Evolutionary conservation across 1,140 invertebrate species (phyloP), one percentile per base, ranked within the genome.

Genomic region (Atta cephalotes): DNA sequence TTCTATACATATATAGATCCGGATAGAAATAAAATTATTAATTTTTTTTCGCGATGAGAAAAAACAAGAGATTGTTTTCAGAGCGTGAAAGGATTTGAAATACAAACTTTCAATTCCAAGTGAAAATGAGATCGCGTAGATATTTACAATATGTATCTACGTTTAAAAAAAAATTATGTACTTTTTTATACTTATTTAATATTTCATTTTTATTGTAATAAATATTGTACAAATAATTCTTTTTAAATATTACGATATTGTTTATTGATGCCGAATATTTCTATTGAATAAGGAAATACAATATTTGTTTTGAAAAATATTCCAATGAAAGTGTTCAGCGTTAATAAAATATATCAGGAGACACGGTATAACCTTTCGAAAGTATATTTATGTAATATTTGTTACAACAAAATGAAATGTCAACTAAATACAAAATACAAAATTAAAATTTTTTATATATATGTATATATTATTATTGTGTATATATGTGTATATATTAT

Each of bases 331-430:
- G 2, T 2, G 16, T 49, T 28, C 3, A 12, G 25, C n/a, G 1
- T n/a, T 6, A 45, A 45, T 18, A 62, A 45, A 39, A 39, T 39
- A 39, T 39, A 39, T 39, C 35, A 39, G 35, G 35, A 35, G 6
- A 39, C 35, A 39, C 7, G 35, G 35, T 39, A 9, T 58, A 77
- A 77, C 5, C 3, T 39, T 45, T 28, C 2, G 12, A 5, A 45
- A 77, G 16, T 25, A 35, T 25, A 77, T 49, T 77, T 62, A 5
- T 45, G n/a, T 9, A 76, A 76, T 60, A 60, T 35, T 9, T 35
- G 1, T 56, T 76, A 35, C 5, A 14, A 58, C 18, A 31, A 77
- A 60, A 25, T 10, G 18, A 74, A 60, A 60, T 62, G 21, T 25
- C 31, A 21, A 58, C n/a, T 25, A 62, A 25, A 62, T 60, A 18